These are phyloP conservation scores for Amblyopsis rosae DNA, from an alignment of 2,113 vertebrate genomes.

Conservation along the genomic window DNA sequence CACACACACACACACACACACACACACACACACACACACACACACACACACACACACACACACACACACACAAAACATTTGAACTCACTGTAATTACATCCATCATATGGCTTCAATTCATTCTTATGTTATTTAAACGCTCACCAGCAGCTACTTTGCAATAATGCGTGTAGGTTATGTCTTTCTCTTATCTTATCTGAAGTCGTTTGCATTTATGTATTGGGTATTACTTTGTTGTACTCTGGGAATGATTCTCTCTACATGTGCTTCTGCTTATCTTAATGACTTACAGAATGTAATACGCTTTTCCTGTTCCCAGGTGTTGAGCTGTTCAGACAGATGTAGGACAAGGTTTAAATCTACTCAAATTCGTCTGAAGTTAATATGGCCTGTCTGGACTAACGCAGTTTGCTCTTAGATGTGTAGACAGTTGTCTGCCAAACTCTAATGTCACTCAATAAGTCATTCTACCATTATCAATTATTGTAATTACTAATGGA, in stretches of 20 bases:
- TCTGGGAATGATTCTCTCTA: background rate
- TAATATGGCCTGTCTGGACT: background rate
- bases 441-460: too few species aligned
- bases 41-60: conserved; percentile 7
- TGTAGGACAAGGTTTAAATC: background rate
- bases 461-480: too few species aligned
- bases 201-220: too few species aligned
- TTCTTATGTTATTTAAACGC: background rate
- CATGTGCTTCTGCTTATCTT: background rate
- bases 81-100: background rate
- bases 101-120: too few species aligned
- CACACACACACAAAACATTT: background rate
- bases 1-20: too few species aligned
- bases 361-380: background rate
- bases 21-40: background rate
- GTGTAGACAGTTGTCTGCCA: background rate
- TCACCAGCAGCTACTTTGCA: too few species aligned
- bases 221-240: background rate
- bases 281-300: background rate
- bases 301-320: background rate
- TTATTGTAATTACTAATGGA: too few species aligned
- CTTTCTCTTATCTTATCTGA: too few species aligned
- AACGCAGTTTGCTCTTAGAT: background rate
- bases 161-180: too few species aligned
- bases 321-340: background rate